Conservation (phyloP, 2,888 invertebrate species). For the Alentia gelatinosa region DNA sequence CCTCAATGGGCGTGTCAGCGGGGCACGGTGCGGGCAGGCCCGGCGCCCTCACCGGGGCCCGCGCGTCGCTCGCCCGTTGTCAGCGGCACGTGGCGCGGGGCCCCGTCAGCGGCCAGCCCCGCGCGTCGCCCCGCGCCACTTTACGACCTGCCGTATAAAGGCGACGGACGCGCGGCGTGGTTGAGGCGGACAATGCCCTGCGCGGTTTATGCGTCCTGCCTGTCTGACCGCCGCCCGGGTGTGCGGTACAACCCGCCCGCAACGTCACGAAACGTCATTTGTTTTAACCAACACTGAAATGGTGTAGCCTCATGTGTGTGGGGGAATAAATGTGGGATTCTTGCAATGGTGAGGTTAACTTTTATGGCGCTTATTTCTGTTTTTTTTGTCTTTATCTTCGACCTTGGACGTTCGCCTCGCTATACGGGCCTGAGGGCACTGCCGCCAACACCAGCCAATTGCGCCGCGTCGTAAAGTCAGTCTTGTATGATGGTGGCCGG, state of each 20-base stretch:
- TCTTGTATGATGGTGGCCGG: background rate
- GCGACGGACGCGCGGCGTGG: background rate
- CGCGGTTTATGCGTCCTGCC: background rate
- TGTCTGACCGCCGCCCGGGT: background rate
- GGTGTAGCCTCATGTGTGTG: background rate
- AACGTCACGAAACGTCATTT: background rate
- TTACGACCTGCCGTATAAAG: background rate
- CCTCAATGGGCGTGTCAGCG: slow-evolving; percentile 18
- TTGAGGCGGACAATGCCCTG: background rate
- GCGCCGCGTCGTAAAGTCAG: background rate
- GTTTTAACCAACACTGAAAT: background rate
- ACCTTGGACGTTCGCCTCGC: background rate
- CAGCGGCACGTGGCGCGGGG: slow-evolving; percentile 12
- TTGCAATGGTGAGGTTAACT: background rate
- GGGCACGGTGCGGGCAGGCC: background rate
- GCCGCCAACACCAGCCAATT: background rate
- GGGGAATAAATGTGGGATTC: background rate
- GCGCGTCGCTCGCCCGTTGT: background rate
- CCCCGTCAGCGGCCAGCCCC: background rate
- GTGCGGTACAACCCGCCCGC: background rate
- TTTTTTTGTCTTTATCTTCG: background rate
- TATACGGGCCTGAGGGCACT: background rate
- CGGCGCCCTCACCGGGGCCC: background rate
- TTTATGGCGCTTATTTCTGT: background rate
- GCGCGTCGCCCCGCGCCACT: background rate